These are phyloP conservation scores for Hoplodrina ambigua DNA, from an alignment of 2,888 invertebrate species.

Conservation along the genomic window DNA sequence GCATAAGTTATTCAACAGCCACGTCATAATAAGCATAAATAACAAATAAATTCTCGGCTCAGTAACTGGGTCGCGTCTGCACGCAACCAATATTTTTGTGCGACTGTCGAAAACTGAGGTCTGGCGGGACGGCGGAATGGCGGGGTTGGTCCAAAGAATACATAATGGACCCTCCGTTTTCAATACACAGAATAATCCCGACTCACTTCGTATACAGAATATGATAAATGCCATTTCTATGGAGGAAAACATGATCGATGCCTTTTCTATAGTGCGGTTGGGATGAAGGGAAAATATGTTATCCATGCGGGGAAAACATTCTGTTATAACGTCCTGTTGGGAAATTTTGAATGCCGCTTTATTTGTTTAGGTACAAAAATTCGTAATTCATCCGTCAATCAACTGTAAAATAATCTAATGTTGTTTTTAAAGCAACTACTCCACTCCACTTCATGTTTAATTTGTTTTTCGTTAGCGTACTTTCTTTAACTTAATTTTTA, in stretches of 20 bases:
- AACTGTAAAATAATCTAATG: not conserved
- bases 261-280: constrained; percentile 40
- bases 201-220: constrained; percentile 29
- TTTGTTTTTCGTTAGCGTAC: not conserved
- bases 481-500: no score
- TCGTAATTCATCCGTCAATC: not conserved
- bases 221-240: constrained; percentile 48
- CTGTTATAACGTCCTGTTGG: constrained; percentile 2
- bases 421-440: not conserved
- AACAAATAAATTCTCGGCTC: constrained; percentile 46
- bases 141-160: constrained; percentile 29
- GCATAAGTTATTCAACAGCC: constrained; percentile 22
- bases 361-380: constrained; percentile 15
- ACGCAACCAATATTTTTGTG: constrained; percentile 43
- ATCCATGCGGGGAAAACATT: constrained; percentile 18
- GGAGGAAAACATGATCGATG: constrained; percentile 48
- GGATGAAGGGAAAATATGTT: constrained; percentile 33
- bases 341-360: constrained; percentile 6
- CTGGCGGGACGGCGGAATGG: not conserved
- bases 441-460: not conserved
- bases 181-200: constrained; percentile 51
- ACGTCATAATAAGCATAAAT: constrained; percentile 31
- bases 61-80: constrained; percentile 51
- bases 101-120: constrained; percentile 42
- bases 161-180: constrained; percentile 55